Conservation (phyloP, 2,888 invertebrate species). For the Caenorhabditis sp. region DNA sequence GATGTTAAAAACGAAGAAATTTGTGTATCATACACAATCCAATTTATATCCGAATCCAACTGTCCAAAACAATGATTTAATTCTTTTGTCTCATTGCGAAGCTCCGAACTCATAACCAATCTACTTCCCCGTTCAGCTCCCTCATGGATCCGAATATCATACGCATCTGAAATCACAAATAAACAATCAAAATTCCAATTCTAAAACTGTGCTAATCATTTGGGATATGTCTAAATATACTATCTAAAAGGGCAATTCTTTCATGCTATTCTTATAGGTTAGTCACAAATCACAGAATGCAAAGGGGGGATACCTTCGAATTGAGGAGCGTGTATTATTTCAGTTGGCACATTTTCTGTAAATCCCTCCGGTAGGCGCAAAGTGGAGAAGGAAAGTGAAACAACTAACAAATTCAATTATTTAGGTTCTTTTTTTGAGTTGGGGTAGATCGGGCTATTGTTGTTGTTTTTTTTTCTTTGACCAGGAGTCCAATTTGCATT, state of each 20-base stretch:
- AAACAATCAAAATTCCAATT: too few relatives aligned
- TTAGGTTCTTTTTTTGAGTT: background rate
- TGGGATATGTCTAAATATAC: too few relatives aligned
- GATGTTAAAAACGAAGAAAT: conserved; percentile 48
- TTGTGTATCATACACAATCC: conserved; percentile 60
- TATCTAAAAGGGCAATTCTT: background rate
- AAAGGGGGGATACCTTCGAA: conserved; percentile 21
- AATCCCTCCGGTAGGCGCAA: conserved; percentile 4
- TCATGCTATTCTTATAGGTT: background rate
- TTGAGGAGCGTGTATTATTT: conserved; percentile 37
- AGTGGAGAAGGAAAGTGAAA: conserved; percentile 13
- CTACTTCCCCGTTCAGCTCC: conserved; percentile 55
- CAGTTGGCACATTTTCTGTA: conserved; percentile 33
- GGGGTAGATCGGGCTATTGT: background rate
- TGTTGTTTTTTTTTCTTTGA: background rate
- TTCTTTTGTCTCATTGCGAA: conserved; percentile 49
- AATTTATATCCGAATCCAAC: conserved; percentile 63
- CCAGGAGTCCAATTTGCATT: background rate
- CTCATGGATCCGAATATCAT: conserved; percentile 68
- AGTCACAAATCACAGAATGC: background rate
- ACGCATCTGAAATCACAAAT: conserved; percentile 53
- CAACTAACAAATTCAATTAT: conserved; percentile 2
- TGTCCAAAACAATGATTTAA: conserved; percentile 62
- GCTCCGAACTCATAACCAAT: conserved; percentile 48
- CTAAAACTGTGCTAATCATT: too few relatives aligned